Base-by-base conservation (phyloP, 2,113 vertebrate species). In the Electrona antarctica region DNA sequence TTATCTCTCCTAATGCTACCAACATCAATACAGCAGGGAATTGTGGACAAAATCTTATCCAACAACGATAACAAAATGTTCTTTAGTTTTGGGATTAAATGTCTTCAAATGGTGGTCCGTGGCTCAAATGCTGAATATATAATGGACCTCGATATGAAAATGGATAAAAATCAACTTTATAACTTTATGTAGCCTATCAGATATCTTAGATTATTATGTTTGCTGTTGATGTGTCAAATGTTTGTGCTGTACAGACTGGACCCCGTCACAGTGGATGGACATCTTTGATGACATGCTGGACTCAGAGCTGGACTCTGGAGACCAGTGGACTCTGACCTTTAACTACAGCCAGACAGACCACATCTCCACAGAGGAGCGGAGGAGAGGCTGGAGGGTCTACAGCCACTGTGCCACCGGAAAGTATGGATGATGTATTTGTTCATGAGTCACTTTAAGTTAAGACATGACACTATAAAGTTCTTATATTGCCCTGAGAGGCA, bases 241-340 rank as follows among this genome's bases (percentile, higher is more conserved):
- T 7, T 28, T 33, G 8, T 46, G 6, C 46, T 14, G 11, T 66
- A 21, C 70, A 91, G 90, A 74, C 0, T 91, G 90, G 90, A 2
- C 0, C 69, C 80, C 90, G 7, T 11, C 61, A 3, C 60, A 87
- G 41, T 91, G 89, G 90, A 0, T 0, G 58, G 84, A 87, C 0
- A 80, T 9, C 2, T 88, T 91, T 80, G 7, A 73, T 0, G 70
- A 87, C 0, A 6, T 89, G 62, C 46, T 85, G 57, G 3, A 74
- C 14, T 67, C 69, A 10, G 82, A 87, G 78, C 69, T 90, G 75
- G 82, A 90, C 7, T 70, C 82, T 69, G 80, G 12, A 69, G 88
- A 91, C 71, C 28, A 64, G 7, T 90, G 89, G 90, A 73, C 2
- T 33, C 76, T 91, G 11, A 77, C 67, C 61, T 91, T 91, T 7